Evolutionary conservation across 23 tunicate genomes (phyloP).

Genomic region (Ascidia mentula): DNA sequence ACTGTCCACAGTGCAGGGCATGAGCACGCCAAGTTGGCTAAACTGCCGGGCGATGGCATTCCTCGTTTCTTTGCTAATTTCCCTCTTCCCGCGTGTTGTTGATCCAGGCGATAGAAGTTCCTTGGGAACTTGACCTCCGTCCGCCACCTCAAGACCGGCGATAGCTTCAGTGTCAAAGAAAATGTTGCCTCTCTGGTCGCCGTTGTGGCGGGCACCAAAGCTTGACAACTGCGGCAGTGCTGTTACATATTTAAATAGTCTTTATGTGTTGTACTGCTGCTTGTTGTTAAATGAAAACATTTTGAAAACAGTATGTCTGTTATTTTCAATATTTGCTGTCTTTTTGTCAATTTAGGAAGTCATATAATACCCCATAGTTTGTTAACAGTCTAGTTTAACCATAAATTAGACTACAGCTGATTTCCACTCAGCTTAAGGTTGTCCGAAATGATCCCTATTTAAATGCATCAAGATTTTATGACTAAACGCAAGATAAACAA

Average conservation of each 20-base stretch:
- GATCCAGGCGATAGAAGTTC: not conserved
- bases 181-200: constrained; percentile 2
- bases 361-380: too few species aligned
- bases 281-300: too few species aligned
- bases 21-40: constrained; percentile 6
- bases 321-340: too few species aligned
- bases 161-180: constrained; percentile 17
- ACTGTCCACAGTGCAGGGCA: constrained; percentile 36
- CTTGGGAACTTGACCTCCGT: constrained; percentile 1
- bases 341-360: too few species aligned
- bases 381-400: too few species aligned
- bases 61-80: not conserved
- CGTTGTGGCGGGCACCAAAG: not conserved
- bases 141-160: constrained; percentile 8
- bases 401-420: too few species aligned
- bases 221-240: constrained; percentile 35
- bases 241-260: too few species aligned
- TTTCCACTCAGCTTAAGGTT: too few species aligned
- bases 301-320: too few species aligned
- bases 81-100: not conserved
- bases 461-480: too few species aligned
- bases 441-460: too few species aligned
- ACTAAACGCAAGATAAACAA: too few species aligned
- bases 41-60: not conserved
- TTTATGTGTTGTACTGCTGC: not conserved